Evolutionary conservation across 2,797 vertebrate genomes (phyloP).

Genomic region (Tachyglossus aculeatus): DNA sequence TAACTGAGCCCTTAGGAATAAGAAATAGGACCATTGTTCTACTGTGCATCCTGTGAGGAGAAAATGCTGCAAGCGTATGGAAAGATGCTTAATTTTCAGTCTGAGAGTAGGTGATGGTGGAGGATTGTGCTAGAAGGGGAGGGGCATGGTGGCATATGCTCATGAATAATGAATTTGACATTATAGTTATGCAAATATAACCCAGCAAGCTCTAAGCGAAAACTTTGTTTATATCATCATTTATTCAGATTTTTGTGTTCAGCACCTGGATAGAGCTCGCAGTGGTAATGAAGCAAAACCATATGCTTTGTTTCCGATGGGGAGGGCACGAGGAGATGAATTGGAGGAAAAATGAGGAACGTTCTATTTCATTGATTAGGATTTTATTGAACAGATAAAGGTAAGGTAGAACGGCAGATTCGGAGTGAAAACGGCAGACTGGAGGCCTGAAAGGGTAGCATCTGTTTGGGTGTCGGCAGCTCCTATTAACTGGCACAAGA

Average conservation of each 20-base stretch:
- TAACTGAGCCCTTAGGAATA: slow-evolving; percentile 43
- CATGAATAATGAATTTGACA: slow-evolving; percentile 69
- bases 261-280: slow-evolving; percentile 9
- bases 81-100: slow-evolving; percentile 39
- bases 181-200: slow-evolving; percentile 55
- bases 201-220: slow-evolving; percentile 52
- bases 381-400: no score
- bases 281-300: slow-evolving; percentile 17
- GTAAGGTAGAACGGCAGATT: no score
- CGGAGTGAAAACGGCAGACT: no score
- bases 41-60: slow-evolving; percentile 35
- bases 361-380: no score
- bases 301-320: slow-evolving; percentile 9
- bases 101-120: slow-evolving; percentile 26
- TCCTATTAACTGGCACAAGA: no score
- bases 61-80: slow-evolving; percentile 60
- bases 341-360: no score
- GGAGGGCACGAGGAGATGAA: slow-evolving; percentile 1
- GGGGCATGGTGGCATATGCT: slow-evolving; percentile 53
- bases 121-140: slow-evolving; percentile 16
- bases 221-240: slow-evolving; percentile 42
- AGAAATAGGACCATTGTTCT: slow-evolving; percentile 57
- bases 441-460: no score
- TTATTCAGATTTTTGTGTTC: slow-evolving; percentile 54
- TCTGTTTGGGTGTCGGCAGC: no score